Evolutionary conservation across 2,888 invertebrate genomes (phyloP), one percentile per base, ranked within the genome.

Genomic region (Cylindroiulus punctatus): DNA sequence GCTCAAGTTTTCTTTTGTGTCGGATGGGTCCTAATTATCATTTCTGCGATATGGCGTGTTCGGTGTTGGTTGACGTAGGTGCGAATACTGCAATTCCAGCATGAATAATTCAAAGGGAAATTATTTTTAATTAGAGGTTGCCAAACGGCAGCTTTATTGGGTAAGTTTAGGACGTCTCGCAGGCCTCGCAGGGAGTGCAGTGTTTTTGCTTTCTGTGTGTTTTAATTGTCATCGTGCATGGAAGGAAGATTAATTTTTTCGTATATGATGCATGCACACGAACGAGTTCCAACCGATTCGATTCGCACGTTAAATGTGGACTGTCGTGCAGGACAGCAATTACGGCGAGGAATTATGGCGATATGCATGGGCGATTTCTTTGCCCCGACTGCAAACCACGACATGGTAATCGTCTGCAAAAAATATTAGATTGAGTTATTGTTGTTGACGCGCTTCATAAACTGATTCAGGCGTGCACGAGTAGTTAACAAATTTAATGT

Each of bases 151-250:
- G 65, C 65, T 1, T 26, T 26, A 65, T 26, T 65, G 22, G 65
- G 8, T 26, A 12, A 65, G 65, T 22, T 65, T 47, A 17, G 47
- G 47, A 65, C 12, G 65, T 26, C 65, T 26, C 10, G 36, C 12
- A 22, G 12, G 10, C 65, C 26, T 65, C 0, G 2, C 26, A n/a
- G 57, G 22, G 26, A 26, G 10, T 65, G 22, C 1, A 12, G 22
- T 26, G 65, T 22, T 26, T 65, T 22, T 57, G 22, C 22, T 22
- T 7, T 10, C 8, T 65, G 26, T 47, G 65, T 65, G 65, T 65
- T 65, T 65, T 65, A 65, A 65, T 65, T 65, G 26, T 65, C 65
- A 65, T 65, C 65, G 8, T 22, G 65, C 65, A 65, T 65, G 65
- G 22, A 26, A 65, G 65, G 65, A 65, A 65, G 7, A 26, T 65